Base-by-base conservation (phyloP, 2,888 invertebrate species). In the Drosophila crucigera region DNA sequence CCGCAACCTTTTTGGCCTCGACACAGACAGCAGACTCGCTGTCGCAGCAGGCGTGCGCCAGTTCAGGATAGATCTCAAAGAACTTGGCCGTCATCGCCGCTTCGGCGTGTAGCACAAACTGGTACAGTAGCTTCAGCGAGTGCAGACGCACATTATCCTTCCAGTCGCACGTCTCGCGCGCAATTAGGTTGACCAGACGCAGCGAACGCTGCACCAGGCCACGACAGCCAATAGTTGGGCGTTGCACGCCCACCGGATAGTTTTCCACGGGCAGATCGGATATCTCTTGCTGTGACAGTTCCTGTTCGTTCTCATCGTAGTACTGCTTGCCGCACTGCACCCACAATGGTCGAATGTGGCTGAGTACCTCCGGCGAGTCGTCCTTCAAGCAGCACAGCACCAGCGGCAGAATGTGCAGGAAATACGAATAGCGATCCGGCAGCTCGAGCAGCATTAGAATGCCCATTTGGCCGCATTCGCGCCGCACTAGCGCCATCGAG, bases 171-270 rank as follows among this genome's bases (percentile, higher is more conserved):
- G 92, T 80, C 66, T 94, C 94, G 0, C 91, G 80, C 35, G 93
- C 88, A 39, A 94, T 91, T 7, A 92, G 67, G n/a, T 84, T 80
- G 4, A 93, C 67, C 4, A 94, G 69, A 9, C 91, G 89, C 25
- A 94, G 68, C 89, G 97, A 96, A 68, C 95, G 95, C 89, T 96
- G 96, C 0, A 97, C 96, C 58, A 99, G 93, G 3, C 94, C 94
- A 11, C 98, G 95, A 91, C 99, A 99, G 1, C 98, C 98, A 28
- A 98, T 94, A 88, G 97, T 97, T 0, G 98, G 98, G n/a, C 98
- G 95, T 69, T 94, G 94, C 16, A 97, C 93, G 80, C 94, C 93
- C 54, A 94, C 91, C 1, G 98, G 98, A 94, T 98, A 98, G 91
- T 97, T 96, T 5, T 94, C 90, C 0, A 96, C 96, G 4, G 94